Conservation (phyloP, 2,888 invertebrate genomes). For the Andricus curvator region DNA sequence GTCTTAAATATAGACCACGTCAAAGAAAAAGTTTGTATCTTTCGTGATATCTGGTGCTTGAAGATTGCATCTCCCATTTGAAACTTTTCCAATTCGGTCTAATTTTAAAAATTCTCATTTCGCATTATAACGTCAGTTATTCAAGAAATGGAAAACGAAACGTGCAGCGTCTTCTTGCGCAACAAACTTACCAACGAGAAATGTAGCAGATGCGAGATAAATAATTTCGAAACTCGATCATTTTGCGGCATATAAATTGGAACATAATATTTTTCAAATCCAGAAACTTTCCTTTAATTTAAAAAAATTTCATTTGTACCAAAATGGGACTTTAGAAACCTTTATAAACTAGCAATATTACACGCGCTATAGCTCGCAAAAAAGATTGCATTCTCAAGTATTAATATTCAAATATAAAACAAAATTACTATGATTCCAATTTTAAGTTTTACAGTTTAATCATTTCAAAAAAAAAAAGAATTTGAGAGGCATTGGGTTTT, state of each 20-base stretch:
- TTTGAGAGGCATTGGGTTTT: too few relatives aligned
- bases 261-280: conserved; percentile 16
- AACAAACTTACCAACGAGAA: conserved; percentile 29
- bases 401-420: too few relatives aligned
- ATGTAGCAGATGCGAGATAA: conserved; percentile 6
- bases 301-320: too few relatives aligned
- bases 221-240: conserved; percentile 12
- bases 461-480: too few relatives aligned
- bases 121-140: conserved; percentile 31
- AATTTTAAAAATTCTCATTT: conserved; percentile 39
- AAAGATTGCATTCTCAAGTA: too few relatives aligned
- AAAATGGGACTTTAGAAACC: too few relatives aligned
- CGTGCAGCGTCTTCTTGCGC: conserved; percentile 38
- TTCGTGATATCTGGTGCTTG: conserved; percentile 5
- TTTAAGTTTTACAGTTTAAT: too few relatives aligned
- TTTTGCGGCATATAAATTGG: background rate
- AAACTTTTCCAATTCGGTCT: conserved; percentile 29
- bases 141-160: conserved; percentile 43
- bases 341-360: too few relatives aligned
- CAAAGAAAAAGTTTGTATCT: conserved; percentile 19
- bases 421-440: too few relatives aligned
- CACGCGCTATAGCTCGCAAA: too few relatives aligned
- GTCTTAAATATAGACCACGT: conserved; percentile 17
- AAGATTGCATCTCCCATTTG: conserved; percentile 24
- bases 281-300: background rate